Percentiles rank a stretch among this genome's conserved stretches.
Conservation (phyloP, 2,888 invertebrate genomes). For the Acleris holmiana region DNA sequence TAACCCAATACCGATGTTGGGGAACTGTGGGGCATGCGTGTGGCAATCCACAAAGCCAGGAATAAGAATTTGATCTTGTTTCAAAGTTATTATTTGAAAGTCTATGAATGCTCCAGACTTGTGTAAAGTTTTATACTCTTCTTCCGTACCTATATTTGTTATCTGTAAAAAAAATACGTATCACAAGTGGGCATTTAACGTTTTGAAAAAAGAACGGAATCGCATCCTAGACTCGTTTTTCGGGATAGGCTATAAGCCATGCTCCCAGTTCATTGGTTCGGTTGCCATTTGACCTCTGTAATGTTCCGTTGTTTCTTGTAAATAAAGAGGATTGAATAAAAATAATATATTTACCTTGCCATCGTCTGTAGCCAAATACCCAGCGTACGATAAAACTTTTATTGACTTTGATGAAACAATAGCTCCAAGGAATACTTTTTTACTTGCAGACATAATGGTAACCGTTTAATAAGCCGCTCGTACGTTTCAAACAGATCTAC, state of each 20-base stretch:
- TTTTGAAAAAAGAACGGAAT: too few species aligned
- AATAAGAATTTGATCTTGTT: slow-evolving; percentile 87
- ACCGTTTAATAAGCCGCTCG: background rate
- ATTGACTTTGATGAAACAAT: slow-evolving; percentile 58
- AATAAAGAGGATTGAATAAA: slow-evolving; percentile 7
- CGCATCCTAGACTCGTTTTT: too few species aligned
- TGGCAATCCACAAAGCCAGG: slow-evolving; percentile 96
- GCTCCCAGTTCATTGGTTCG: too few species aligned
- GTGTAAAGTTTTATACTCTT: slow-evolving; percentile 52
- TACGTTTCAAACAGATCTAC: background rate
- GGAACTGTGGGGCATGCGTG: slow-evolving; percentile 95
- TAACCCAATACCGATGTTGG: slow-evolving; percentile 92
- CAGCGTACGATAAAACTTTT: slow-evolving; percentile 61
- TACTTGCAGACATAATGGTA: slow-evolving; percentile 54
- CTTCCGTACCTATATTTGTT: slow-evolving; percentile 52
- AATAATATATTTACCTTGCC: slow-evolving; percentile 80
- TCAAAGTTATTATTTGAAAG: slow-evolving; percentile 52
- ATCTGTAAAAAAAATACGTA: slow-evolving; percentile 54
- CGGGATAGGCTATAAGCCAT: too few species aligned
- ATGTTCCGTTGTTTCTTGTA: too few species aligned
- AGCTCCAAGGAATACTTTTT: slow-evolving; percentile 60
- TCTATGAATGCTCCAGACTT: slow-evolving; percentile 47
- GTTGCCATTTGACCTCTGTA: too few species aligned
- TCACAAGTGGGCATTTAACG: too few species aligned
- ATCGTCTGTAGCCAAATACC: slow-evolving; percentile 83